Percentiles rank a stretch among this genome's conserved stretches.
phyloP scores from a whole-genome alignment of 2,888 invertebrate species.

The Onthophagus sagittarius region DNA sequence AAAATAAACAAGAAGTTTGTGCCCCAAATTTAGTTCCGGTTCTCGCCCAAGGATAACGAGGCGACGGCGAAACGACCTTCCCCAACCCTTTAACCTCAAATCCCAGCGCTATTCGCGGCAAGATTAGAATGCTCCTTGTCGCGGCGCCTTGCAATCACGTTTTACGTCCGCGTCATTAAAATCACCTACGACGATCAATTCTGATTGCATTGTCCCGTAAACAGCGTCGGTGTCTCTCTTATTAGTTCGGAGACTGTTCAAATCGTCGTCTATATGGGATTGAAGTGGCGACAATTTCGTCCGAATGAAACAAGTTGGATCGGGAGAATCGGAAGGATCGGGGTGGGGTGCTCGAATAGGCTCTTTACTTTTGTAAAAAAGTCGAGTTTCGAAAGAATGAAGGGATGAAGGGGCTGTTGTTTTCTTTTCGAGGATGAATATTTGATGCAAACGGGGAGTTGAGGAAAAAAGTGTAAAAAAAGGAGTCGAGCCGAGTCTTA shows the following conservation, averaged over 20 bases:
- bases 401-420: background rate
- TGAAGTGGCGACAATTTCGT: background rate
- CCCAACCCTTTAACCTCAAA: background rate
- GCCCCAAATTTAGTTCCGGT: background rate
- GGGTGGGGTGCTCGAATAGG: background rate
- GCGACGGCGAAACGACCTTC: background rate
- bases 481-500: constrained; percentile 4
- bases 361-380: background rate
- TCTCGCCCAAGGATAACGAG: background rate
- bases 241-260: background rate
- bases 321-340: background rate
- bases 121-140: background rate
- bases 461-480: background rate
- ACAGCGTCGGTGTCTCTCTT: constrained; percentile 16
- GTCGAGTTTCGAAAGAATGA: background rate
- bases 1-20: background rate
- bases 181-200: constrained; percentile 49
- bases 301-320: background rate
- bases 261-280: background rate
- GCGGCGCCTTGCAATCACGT: constrained; percentile 34
- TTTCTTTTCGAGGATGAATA: background rate
- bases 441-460: background rate
- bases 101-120: background rate
- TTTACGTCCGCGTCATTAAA: constrained; percentile 46
- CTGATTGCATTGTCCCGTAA: constrained; percentile 48